These are phyloP conservation scores for Polyodon spathula DNA, from an alignment of 2,113 vertebrate genomes.

Conservation along the genomic window DNA sequence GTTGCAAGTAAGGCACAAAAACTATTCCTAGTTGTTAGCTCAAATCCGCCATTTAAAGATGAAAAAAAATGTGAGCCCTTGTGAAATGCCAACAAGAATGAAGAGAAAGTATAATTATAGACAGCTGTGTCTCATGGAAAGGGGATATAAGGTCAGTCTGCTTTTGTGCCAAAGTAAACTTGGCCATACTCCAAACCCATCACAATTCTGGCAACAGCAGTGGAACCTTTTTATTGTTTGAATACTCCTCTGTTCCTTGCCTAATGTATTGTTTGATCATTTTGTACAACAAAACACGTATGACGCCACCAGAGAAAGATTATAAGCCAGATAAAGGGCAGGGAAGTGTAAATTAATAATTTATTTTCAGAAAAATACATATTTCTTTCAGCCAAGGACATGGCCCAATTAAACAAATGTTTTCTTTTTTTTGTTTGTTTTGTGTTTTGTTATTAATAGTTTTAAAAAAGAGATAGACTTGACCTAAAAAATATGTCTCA, in stretches of 20 bases:
- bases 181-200: constrained; percentile 8
- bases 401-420: neutral
- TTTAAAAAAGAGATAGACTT: no score
- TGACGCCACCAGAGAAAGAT: neutral
- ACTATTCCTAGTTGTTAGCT: no score
- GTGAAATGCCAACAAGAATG: neutral
- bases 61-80: neutral
- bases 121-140: constrained; percentile 8
- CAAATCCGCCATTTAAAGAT: no score
- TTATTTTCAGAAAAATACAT: no score
- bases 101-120: constrained; percentile 4
- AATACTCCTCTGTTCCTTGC: neutral
- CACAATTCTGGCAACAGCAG: neutral
- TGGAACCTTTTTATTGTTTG: constrained; percentile 9
- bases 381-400: no score
- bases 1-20: no score
- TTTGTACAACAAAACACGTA: neutral
- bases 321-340: neutral
- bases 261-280: neutral
- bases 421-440: neutral
- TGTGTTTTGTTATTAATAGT: neutral
- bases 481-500: no score
- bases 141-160: constrained; percentile 7
- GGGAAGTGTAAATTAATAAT: neutral
- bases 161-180: constrained; percentile 8